Conservation (phyloP, 1,140 invertebrate species). For the Chrysomallon squamiferum region DNA sequence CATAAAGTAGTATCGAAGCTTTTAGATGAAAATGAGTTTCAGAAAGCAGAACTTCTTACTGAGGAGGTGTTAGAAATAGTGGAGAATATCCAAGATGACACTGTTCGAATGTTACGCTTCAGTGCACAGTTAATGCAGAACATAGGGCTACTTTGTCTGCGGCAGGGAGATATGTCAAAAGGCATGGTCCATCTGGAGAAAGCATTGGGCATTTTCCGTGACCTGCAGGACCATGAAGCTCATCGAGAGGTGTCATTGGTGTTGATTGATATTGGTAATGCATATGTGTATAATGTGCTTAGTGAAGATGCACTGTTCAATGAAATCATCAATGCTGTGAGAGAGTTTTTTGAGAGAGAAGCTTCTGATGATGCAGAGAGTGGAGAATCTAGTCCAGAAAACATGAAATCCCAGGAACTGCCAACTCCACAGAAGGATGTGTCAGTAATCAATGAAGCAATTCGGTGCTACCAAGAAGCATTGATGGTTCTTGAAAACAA, state of each 20-base stretch:
- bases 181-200: conserved; percentile 51
- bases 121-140: conserved; percentile 53
- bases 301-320: conserved; percentile 53
- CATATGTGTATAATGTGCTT: conserved; percentile 46
- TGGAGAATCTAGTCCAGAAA: conserved; percentile 20
- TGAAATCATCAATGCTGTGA: conserved; percentile 49
- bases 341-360: conserved; percentile 57
- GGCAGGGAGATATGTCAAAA: conserved; percentile 48
- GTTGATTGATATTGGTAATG: conserved; percentile 57
- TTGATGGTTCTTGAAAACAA: conserved; percentile 42
- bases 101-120: conserved; percentile 46
- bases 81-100: conserved; percentile 54
- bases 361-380: conserved; percentile 38
- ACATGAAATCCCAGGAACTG: conserved; percentile 7
- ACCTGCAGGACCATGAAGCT: conserved; percentile 51
- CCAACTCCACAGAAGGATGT: conserved; percentile 33
- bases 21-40: conserved; percentile 40
- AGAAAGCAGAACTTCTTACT: conserved; percentile 47
- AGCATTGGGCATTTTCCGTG: conserved; percentile 47
- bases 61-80: conserved; percentile 53
- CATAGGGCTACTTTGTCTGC: conserved; percentile 50
- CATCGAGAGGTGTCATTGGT: conserved; percentile 52
- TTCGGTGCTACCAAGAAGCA: conserved; percentile 53
- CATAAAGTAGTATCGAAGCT: conserved; percentile 48
- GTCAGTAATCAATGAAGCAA: conserved; percentile 46